Conservation (phyloP, 2,113 vertebrate species). For the Octodon degus region DNA sequence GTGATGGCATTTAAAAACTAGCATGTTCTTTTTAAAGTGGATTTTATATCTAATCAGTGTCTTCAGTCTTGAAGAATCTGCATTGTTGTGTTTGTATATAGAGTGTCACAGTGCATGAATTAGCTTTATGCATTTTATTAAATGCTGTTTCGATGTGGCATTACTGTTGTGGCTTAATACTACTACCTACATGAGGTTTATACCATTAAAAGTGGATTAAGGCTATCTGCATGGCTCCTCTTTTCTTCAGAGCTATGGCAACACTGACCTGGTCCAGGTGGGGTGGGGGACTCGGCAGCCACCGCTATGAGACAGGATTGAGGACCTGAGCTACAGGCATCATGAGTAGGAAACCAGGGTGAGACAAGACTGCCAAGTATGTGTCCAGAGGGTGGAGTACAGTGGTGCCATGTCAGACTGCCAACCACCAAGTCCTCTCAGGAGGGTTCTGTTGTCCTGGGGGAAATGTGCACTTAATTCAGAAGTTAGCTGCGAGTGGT, state of each 20-base stretch:
- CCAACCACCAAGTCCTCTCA: neutral
- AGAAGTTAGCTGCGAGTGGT: neutral
- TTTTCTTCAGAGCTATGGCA: slow-evolving; percentile 23
- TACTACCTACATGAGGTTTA: slow-evolving; percentile 88
- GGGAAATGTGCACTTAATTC: too few species aligned
- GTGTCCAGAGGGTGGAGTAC: neutral
- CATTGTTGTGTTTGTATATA: slow-evolving; percentile 95
- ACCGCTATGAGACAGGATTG: neutral
- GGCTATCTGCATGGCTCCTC: slow-evolving; percentile 68
- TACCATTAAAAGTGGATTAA: slow-evolving; percentile 88
- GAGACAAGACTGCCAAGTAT: neutral
- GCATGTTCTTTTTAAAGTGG: slow-evolving; percentile 93
- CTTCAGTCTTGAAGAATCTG: slow-evolving; percentile 89
- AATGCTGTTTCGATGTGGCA: slow-evolving; percentile 92
- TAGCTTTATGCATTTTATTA: slow-evolving; percentile 95
- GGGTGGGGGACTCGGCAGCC: neutral
- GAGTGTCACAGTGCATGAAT: slow-evolving; percentile 95
- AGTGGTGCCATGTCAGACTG: neutral
- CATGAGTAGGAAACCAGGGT: neutral
- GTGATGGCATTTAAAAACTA: slow-evolving; percentile 85
- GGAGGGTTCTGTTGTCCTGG: neutral
- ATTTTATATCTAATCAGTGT: slow-evolving; percentile 92
- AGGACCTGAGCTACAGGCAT: neutral
- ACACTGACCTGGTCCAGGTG: neutral
- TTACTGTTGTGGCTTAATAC: slow-evolving; percentile 93